Conservation (phyloP, 2,113 vertebrate genomes). For the Gallinago media region DNA sequence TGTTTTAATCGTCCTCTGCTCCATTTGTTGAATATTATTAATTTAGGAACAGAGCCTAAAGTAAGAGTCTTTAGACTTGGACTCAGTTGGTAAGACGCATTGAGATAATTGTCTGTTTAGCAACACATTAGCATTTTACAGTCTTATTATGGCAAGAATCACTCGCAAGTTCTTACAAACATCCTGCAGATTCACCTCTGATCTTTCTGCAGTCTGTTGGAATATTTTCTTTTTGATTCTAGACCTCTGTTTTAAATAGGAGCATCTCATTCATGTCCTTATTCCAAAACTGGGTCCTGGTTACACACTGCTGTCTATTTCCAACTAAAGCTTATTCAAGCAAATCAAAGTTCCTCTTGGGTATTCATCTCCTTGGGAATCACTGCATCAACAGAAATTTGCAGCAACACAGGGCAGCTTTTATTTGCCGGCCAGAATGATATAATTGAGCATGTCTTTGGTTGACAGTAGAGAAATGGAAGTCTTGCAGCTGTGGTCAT, state of each 20-base stretch:
- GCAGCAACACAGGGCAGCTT: not conserved
- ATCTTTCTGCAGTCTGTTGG: not conserved
- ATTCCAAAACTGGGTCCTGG: not conserved
- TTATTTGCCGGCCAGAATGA: not conserved
- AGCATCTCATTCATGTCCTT: not conserved
- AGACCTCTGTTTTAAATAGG: not conserved
- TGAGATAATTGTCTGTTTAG: not conserved
- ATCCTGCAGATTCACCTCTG: not conserved
- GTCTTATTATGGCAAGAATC: not conserved
- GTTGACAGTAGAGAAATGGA: not conserved
- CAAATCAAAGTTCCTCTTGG: not conserved
- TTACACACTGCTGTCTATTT: not conserved
- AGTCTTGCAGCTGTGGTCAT: not conserved
- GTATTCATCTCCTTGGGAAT: not conserved
- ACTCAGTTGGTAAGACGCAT: not conserved
- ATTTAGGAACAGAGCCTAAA: not conserved
- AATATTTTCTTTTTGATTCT: not conserved
- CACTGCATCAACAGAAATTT: not conserved
- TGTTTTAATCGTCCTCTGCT: not conserved
- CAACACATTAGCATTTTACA: not conserved
- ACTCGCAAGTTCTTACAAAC: not conserved
- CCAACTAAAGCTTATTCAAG: not conserved
- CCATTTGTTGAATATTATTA: not conserved
- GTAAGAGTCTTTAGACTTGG: not conserved
- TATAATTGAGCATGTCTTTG: not conserved